phyloP scores from a whole-genome alignment of 2,113 vertebrate genomes.

The Kryptolebias marmoratus region DNA sequence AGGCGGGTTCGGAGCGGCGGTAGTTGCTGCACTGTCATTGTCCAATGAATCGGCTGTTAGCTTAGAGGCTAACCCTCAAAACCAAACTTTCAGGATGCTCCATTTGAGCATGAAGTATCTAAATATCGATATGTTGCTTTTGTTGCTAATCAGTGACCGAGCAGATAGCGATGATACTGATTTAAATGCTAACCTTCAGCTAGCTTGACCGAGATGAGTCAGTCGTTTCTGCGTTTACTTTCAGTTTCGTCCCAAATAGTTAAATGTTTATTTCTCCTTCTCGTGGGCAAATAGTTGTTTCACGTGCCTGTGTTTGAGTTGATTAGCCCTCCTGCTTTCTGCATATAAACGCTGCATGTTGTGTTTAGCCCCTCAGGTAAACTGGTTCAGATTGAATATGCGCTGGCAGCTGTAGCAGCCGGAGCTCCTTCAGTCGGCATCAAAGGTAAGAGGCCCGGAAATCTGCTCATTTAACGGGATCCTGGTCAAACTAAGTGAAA shows the following conservation, averaged over 20 bases:
- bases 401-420: slow-evolving; percentile 96
- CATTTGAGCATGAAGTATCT: background rate
- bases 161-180: accelerated
- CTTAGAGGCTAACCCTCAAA: slow-evolving; percentile 33
- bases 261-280: background rate
- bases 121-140: accelerated
- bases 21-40: slow-evolving; percentile 70
- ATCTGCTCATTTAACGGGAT: background rate
- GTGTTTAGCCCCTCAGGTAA: slow-evolving; percentile 93
- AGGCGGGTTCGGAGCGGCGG: background rate
- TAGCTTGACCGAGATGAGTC: slow-evolving; percentile 28
- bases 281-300: accelerated
- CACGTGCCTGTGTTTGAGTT: background rate
- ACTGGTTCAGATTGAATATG: slow-evolving; percentile 99
- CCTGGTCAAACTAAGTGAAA: background rate
- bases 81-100: background rate
- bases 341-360: background rate
- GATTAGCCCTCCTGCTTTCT: background rate
- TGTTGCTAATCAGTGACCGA: accelerated
- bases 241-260: slow-evolving; percentile 50
- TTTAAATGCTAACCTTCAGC: background rate
- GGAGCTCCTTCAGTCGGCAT: slow-evolving; percentile 98
- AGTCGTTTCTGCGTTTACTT: slow-evolving; percentile 62
- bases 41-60: slow-evolving; percentile 68
- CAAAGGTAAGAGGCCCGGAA: slow-evolving; percentile 86